phyloP scores from a whole-genome alignment of 2,113 vertebrate species.

The Ammodytes dubius region DNA sequence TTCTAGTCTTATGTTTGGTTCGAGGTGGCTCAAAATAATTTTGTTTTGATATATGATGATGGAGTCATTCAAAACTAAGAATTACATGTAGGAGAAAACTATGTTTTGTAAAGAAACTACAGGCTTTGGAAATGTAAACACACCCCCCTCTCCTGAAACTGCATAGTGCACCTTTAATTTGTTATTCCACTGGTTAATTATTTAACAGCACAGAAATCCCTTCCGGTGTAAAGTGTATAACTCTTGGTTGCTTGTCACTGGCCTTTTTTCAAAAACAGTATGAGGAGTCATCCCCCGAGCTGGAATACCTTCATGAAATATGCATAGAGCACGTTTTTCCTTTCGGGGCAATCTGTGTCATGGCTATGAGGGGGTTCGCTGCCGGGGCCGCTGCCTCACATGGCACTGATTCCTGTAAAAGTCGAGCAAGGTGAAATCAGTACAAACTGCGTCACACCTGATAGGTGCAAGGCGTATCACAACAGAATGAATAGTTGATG shows the following conservation, averaged over 20 bases:
- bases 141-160: too few species aligned
- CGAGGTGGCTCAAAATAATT: too few species aligned
- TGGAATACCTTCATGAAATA: slow-evolving; percentile 60
- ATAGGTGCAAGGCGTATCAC: slow-evolving; percentile 63
- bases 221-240: slow-evolving; percentile 2
- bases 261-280: slow-evolving; percentile 1
- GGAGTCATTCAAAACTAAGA: too few species aligned
- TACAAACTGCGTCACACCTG: slow-evolving; percentile 64
- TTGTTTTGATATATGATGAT: too few species aligned
- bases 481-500: slow-evolving; percentile 77
- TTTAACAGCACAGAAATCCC: slow-evolving; percentile 34
- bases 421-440: slow-evolving; percentile 61
- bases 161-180: slow-evolving; percentile 21
- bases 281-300: slow-evolving; percentile 47
- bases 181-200: slow-evolving; percentile 21
- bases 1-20: too few species aligned
- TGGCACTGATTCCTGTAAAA: slow-evolving; percentile 67
- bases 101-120: too few species aligned
- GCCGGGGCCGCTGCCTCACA: neutral
- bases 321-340: slow-evolving; percentile 40
- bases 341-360: slow-evolving; percentile 35
- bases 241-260: slow-evolving; percentile 18
- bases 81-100: too few species aligned
- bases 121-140: too few species aligned
- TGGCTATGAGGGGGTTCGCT: neutral